Percentiles rank a stretch among this genome's conserved stretches.
Evolutionary conservation across 2,888 invertebrate genomes (phyloP).

Genomic region (Dynastes maya): DNA sequence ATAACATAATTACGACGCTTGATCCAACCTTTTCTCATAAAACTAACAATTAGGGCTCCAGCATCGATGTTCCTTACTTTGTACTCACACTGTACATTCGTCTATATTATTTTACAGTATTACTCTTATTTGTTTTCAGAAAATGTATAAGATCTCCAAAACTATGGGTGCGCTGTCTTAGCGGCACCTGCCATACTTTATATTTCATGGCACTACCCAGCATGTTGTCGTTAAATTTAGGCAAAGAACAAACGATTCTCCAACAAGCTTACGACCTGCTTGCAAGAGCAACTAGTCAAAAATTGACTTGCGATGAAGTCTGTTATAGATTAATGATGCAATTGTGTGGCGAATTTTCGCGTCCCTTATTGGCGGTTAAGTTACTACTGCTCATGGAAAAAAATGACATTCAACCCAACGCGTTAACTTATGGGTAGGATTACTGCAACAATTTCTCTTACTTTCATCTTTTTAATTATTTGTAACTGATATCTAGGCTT

Average conservation of each 20-base stretch:
- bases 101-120: background rate
- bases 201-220: constrained; percentile 98
- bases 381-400: constrained; percentile 93
- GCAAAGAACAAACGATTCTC: constrained; percentile 84
- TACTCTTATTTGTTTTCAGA: constrained; percentile 57
- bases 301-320: constrained; percentile 94
- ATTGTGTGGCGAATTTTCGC: constrained; percentile 94
- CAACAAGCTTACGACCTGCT: constrained; percentile 90
- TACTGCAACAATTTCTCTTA: constrained; percentile 5
- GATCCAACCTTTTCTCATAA: no score
- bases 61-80: no score
- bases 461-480: constrained; percentile 11
- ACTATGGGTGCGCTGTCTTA: constrained; percentile 92
- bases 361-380: constrained; percentile 95
- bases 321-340: constrained; percentile 99
- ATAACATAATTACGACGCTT: no score
- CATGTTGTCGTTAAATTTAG: constrained; percentile 80
- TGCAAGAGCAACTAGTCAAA: constrained; percentile 88
- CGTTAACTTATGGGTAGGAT: constrained; percentile 92
- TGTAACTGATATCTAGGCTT: constrained; percentile 67
- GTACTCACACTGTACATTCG: no score
- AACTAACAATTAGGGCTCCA: no score
- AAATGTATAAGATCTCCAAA: constrained; percentile 76
- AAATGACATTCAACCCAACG: constrained; percentile 95
- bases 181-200: constrained; percentile 92